Conservation (phyloP, 1,140 invertebrate species). For the Pinna nobilis region DNA sequence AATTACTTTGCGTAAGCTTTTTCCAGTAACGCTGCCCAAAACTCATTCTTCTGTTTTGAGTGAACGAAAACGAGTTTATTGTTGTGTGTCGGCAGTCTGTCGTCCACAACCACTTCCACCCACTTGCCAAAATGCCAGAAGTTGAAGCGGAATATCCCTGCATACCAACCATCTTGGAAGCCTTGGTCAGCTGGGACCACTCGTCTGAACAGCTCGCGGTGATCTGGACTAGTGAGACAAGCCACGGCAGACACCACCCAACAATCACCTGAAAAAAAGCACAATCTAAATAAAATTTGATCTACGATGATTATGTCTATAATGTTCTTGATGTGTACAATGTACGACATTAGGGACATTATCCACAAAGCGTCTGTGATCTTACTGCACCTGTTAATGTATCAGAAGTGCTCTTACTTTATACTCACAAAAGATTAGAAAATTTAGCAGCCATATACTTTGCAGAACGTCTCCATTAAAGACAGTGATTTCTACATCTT, state of each 20-base stretch:
- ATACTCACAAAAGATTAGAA: no score
- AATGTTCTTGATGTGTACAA: no score
- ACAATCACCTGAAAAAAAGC: slow-evolving; percentile 76
- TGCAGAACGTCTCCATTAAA: no score
- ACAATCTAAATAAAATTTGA: no score
- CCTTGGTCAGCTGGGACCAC: slow-evolving; percentile 83
- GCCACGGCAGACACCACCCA: slow-evolving; percentile 83
- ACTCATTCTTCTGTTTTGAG: slow-evolving; percentile 83
- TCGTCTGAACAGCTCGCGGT: slow-evolving; percentile 81
- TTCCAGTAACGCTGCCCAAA: slow-evolving; percentile 87
- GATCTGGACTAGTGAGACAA: slow-evolving; percentile 79
- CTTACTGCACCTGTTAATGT: no score
- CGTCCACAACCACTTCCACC: slow-evolving; percentile 86
- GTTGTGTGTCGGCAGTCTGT: slow-evolving; percentile 83
- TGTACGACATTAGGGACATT: no score
- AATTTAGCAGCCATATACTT: neutral
- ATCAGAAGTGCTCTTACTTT: no score
- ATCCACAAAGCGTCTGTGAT: no score
- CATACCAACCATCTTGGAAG: slow-evolving; percentile 77
- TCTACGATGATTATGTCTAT: no score
- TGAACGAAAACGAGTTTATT: slow-evolving; percentile 84
- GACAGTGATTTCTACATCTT: no score
- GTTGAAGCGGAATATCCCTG: slow-evolving; percentile 79
- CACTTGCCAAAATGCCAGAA: slow-evolving; percentile 87
- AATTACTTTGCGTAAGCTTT: slow-evolving; percentile 90